Evolutionary conservation across 2,888 invertebrate genomes (phyloP), one percentile per base, ranked within the genome.

Genomic region (Helleia helle): DNA sequence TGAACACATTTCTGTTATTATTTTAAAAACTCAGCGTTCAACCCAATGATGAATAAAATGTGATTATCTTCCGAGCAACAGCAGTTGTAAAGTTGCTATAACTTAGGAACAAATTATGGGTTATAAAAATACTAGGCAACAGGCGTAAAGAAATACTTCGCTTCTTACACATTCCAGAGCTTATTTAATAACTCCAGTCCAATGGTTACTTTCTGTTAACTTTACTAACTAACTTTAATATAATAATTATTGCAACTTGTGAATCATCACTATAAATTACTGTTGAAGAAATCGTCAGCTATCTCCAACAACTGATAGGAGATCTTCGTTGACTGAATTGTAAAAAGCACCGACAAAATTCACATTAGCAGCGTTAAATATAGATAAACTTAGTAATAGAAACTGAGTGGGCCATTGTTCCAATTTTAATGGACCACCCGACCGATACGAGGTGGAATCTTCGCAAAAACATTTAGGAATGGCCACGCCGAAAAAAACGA

Each of bases 401-500:
- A 69, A 59, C 62, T 61, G 65, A 77, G 75, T 67, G 70, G 70
- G 44, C 76, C 73, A 79, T 83, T 83, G 81, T 81, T 77, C 72
- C 67, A 65, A 46, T 48, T 56, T 71, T 76, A 77, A 79, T 77
- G 81, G 83, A 79, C 81, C 81, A 80, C 81, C 77, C 80, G 73
- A 62, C 65, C 59, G 70, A 65, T 64, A 59, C 46, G 44, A 52
- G 58, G 61, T 61, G 71, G 61, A 60, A 56, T 64, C 58, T 59
- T 58, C 58, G 77, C 81, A 76, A 80, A 81, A 80, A 76, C 75
- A 50, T 57, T 62, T 49, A 52, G 59, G 67, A 67, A 66, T 61
- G 63, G 61, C 63, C 65, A 60, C 65, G 59, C 58, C 58, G 58
- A 65, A 77, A 79, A 77, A 80, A 72, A 74, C 72, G 71, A 75